Base-by-base conservation (phyloP, 2,888 invertebrate genomes). In the Melanostoma scalare region DNA sequence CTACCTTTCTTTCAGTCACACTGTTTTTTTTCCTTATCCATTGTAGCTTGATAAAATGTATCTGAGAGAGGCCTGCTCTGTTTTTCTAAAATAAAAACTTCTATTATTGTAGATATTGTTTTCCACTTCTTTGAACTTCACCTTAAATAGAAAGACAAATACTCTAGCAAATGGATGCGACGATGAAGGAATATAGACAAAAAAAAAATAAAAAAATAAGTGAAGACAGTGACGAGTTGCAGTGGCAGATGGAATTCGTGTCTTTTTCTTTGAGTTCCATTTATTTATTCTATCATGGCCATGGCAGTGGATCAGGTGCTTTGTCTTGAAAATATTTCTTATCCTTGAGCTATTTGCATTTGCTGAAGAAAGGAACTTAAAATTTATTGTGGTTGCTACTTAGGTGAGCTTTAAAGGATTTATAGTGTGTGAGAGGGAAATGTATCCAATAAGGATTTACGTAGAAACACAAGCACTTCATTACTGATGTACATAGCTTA, bases 81-180 rank as follows among this genome's bases (percentile, higher is more conserved):
- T 58, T 30, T 33, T 53, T 20, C 20, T 1, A 20, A 20, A 20
- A n/a, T 46, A 82, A 63, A 78, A 78, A 74, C 74, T 60, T 74
- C 69, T 79, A 78, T 84, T 84, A 58, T 48, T 33, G 58, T 38
- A 63, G 65, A 79, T 84, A 84, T 79, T 84, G 84, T 79, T 84
- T 84, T 84, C 74, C 84, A 84, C 79, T 84, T 84, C 79, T 84
- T 71, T 84, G 79, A 84, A 84, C 84, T 79, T 79, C 74, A 84
- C 79, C 84, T 84, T 84, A 71, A 71, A 84, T 46, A 71, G 58
- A 65, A 6, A 31, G 35, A 38, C 50, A 63, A 50, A 50, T 38
- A 50, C 9, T 36, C 10, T 56, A 50, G 35, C 42, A 71, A 79
- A 79, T 78, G 71, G 74, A 65, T 72, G 40, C 30, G 36, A 9